Percentiles rank a stretch among this genome's conserved stretches.
phyloP scores from a whole-genome alignment of 2,888 invertebrate species.

The Cerastis leucographa region DNA sequence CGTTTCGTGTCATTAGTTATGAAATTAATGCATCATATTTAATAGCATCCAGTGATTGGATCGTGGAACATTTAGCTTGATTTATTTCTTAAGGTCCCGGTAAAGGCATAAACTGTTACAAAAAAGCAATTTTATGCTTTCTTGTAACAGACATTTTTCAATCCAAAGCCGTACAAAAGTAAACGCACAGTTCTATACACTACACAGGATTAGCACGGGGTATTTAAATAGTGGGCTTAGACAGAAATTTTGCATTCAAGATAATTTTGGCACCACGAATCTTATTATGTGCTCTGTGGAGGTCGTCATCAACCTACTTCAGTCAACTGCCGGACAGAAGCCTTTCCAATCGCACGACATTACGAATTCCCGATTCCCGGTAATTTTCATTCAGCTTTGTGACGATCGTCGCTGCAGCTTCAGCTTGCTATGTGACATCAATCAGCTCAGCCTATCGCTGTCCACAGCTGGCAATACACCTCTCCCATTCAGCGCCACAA shows the following conservation, averaged over 20 bases:
- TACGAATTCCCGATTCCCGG: not conserved
- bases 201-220: not conserved
- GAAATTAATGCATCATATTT: conserved; percentile 33
- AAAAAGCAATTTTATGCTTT: not conserved
- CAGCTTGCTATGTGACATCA: not conserved
- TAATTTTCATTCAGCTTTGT: not conserved
- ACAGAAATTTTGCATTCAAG: not conserved
- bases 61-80: conserved; percentile 33
- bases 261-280: not conserved
- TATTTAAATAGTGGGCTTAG: not conserved
- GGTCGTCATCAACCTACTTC: not conserved
- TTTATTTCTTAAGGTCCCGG: conserved; percentile 17
- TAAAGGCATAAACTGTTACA: not conserved
- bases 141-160: too few relatives aligned
- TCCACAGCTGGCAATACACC: not conserved
- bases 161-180: not conserved
- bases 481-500: not conserved
- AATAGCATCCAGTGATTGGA: conserved; percentile 28
- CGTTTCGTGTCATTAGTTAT: conserved; percentile 13
- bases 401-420: not conserved
- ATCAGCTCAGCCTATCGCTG: not conserved
- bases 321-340: not conserved
- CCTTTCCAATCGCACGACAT: not conserved
- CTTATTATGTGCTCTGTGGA: not conserved
- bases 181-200: not conserved